These are phyloP conservation scores for Scarus forsteni DNA, from an alignment of 2,797 vertebrate genomes.

Conservation along the genomic window DNA sequence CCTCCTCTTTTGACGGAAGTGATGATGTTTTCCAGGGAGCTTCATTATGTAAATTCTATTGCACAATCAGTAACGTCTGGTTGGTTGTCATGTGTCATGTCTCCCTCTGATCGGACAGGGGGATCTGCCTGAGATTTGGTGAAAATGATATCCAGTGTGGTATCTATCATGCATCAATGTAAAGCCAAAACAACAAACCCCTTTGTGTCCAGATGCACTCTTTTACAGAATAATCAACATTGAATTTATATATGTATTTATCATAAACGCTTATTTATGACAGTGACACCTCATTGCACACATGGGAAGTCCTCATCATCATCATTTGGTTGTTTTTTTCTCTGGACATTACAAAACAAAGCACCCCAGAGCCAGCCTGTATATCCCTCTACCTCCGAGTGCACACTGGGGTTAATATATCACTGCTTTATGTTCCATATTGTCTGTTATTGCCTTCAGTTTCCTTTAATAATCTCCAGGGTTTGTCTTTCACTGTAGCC, in stretches of 20 bases:
- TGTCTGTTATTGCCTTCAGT: constrained; percentile 24
- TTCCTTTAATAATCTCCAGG: constrained; percentile 44
- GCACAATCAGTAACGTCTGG: constrained; percentile 41
- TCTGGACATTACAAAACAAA: constrained; percentile 45
- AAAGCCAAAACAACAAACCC: too few species aligned
- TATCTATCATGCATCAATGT: background rate
- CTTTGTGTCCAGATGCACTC: too few species aligned
- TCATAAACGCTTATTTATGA: background rate
- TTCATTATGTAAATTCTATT: constrained; percentile 60
- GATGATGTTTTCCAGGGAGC: constrained; percentile 58
- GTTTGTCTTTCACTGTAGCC: constrained; percentile 60
- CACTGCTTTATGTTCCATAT: constrained; percentile 4
- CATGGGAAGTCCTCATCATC: constrained; percentile 21
- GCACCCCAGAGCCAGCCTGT: background rate
- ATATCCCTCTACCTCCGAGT: background rate
- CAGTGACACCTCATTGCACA: background rate
- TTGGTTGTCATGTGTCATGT: constrained; percentile 42
- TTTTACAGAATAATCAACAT: background rate
- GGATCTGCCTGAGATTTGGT: constrained; percentile 2
- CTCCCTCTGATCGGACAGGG: constrained; percentile 11
- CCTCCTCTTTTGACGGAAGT: constrained; percentile 71
- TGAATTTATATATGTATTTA: background rate
- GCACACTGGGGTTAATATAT: background rate
- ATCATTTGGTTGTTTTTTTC: constrained; percentile 44
- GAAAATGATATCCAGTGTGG: background rate